Evolutionary conservation across 2,113 vertebrate genomes (phyloP).

Genomic region (Melanotaenia duboulayi): DNA sequence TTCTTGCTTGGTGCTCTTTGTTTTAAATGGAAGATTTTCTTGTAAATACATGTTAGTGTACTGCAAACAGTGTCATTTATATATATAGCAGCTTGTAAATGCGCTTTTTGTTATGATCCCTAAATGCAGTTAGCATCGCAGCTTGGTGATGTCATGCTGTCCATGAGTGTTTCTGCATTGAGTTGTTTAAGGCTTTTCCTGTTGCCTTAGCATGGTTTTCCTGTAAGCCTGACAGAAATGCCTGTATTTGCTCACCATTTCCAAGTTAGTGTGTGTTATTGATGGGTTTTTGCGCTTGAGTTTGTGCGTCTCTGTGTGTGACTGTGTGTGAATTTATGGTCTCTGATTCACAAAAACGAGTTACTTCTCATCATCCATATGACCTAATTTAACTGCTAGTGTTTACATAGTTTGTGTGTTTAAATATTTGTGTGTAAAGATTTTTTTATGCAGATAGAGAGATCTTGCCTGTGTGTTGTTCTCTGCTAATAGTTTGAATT

Average conservation of each 20-base stretch:
- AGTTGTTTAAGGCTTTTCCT: conserved; percentile 52
- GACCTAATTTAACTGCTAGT: not conserved
- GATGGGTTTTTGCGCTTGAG: not conserved
- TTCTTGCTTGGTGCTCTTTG: not conserved
- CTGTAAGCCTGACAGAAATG: conserved; percentile 47
- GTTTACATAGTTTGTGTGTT: not conserved
- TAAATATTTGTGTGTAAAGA: conserved; percentile 16
- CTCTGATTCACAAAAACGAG: not conserved
- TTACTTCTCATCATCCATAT: not conserved
- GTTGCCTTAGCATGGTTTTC: conserved; percentile 58
- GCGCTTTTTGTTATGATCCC: not conserved
- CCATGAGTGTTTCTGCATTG: conserved; percentile 2
- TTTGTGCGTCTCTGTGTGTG: not conserved
- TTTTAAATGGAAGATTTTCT: not conserved
- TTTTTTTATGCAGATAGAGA: conserved; percentile 14
- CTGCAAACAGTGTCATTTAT: not conserved
- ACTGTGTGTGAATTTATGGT: not conserved
- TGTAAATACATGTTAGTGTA: not conserved
- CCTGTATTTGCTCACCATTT: conserved; percentile 41
- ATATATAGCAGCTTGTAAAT: not conserved
- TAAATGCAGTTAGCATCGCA: conserved; percentile 9
- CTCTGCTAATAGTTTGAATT: conserved; percentile 76
- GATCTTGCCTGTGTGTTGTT: conserved; percentile 27
- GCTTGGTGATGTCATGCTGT: conserved; percentile 42
- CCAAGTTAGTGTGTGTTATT: not conserved